A percentile compares a stretch with the other conserved stretches of the same genome.
Conservation (phyloP, 2,888 invertebrate genomes). For the Yponomeuta cagnagella region DNA sequence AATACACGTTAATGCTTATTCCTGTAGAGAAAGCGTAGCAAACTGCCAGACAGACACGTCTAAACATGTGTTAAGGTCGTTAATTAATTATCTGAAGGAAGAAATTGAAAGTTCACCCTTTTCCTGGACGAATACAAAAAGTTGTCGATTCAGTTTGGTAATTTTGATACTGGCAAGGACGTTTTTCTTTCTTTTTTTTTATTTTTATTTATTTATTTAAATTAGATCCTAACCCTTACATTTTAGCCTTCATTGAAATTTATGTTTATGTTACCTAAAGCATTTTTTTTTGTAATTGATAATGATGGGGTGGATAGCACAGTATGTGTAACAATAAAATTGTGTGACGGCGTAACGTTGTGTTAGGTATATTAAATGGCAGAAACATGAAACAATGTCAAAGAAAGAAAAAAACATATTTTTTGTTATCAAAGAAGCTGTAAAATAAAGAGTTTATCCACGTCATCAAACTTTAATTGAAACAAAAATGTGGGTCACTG, state of each 20-base stretch:
- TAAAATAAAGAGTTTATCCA: background rate
- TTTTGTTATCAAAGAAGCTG: background rate
- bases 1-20: conserved; percentile 48
- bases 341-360: too few species aligned
- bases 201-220: background rate
- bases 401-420: background rate
- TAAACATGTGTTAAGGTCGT: conserved; percentile 68
- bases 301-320: too few species aligned
- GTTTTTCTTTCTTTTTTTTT: background rate
- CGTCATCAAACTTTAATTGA: background rate
- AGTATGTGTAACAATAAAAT: too few species aligned
- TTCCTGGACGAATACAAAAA: conserved; percentile 24
- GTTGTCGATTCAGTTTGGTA: background rate
- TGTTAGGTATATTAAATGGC: background rate
- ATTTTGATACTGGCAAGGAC: background rate
- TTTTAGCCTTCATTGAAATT: too few species aligned
- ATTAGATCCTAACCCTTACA: too few species aligned
- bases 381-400: background rate
- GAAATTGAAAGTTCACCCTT: conserved; percentile 69
- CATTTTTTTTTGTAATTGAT: too few species aligned
- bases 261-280: too few species aligned
- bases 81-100: conserved; percentile 44
- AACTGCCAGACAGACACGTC: conserved; percentile 40
- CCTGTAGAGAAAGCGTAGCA: conserved; percentile 68
- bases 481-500: background rate